Evolutionary conservation across 2,888 invertebrate species (phyloP).

Genomic region (Cacoxenus indagator): DNA sequence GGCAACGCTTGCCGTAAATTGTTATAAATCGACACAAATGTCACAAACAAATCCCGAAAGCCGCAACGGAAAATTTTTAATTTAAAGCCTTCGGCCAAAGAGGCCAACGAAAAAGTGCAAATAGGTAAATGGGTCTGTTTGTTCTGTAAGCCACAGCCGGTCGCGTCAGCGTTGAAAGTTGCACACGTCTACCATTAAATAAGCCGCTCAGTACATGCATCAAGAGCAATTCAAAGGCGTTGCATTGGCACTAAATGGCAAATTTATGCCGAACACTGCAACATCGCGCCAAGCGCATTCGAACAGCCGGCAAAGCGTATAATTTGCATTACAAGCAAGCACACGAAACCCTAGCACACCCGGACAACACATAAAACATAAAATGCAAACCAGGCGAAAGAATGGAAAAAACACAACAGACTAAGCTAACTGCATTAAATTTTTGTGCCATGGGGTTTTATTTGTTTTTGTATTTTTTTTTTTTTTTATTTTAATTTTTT

Average conservation of each 20-base stretch:
- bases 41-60: neutral
- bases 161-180: too few relatives aligned
- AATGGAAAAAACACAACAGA: neutral
- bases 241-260: neutral
- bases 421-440: neutral
- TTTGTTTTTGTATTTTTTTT: neutral
- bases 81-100: neutral
- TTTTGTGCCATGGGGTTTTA: too few relatives aligned
- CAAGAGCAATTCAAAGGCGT: too few relatives aligned
- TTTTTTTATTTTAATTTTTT: neutral
- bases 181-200: too few relatives aligned
- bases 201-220: too few relatives aligned
- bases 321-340: constrained; percentile 6
- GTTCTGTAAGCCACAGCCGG: too few relatives aligned
- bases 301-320: neutral
- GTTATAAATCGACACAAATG: constrained; percentile 11
- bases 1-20: neutral
- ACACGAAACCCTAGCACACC: neutral
- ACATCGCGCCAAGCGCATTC: neutral
- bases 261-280: constrained; percentile 16
- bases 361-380: neutral
- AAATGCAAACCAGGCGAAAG: neutral
- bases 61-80: constrained; percentile 9
- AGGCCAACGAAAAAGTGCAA: neutral
- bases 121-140: neutral